phyloP scores from a whole-genome alignment of 2,888 invertebrate species.

The Cantharis nigra region DNA sequence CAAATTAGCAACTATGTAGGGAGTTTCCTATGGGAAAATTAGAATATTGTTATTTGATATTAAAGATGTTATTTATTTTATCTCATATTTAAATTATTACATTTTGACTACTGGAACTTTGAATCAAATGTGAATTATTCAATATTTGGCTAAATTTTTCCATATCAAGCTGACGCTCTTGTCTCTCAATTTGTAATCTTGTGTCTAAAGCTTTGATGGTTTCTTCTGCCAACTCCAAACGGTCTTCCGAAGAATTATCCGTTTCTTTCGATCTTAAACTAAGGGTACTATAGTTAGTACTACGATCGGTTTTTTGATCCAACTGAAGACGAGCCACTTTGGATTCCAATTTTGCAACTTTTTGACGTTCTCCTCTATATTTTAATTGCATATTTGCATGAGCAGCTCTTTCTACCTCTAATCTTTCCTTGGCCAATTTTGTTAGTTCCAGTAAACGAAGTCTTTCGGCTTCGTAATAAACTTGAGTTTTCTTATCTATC shows the following conservation, averaged over 20 bases:
- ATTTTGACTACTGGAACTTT: not conserved
- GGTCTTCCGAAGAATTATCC: conserved; percentile 38
- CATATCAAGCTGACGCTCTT: conserved; percentile 67
- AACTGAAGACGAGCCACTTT: conserved; percentile 60
- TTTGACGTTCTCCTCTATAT: conserved; percentile 58
- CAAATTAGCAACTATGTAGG: no score
- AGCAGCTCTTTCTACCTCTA: conserved; percentile 61
- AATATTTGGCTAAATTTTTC: conserved; percentile 54
- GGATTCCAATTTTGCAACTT: conserved; percentile 63
- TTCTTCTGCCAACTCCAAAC: conserved; percentile 68
- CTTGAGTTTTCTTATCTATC: conserved; percentile 36
- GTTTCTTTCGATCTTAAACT: conserved; percentile 13
- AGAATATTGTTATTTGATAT: no score
- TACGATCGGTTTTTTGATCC: conserved; percentile 57
- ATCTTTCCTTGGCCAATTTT: conserved; percentile 60
- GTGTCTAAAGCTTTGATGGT: conserved; percentile 68
- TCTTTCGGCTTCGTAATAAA: conserved; percentile 66
- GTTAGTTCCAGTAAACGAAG: conserved; percentile 64
- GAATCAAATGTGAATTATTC: conserved; percentile 18
- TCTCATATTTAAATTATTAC: not conserved
- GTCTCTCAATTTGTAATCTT: conserved; percentile 65
- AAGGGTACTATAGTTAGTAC: conserved; percentile 33
- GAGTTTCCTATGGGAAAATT: no score
- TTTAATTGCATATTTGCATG: conserved; percentile 48
- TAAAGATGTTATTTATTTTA: no score